These are phyloP conservation scores for Spisula subtruncata DNA, from an alignment of 2,888 invertebrate genomes.

Conservation along the genomic window DNA sequence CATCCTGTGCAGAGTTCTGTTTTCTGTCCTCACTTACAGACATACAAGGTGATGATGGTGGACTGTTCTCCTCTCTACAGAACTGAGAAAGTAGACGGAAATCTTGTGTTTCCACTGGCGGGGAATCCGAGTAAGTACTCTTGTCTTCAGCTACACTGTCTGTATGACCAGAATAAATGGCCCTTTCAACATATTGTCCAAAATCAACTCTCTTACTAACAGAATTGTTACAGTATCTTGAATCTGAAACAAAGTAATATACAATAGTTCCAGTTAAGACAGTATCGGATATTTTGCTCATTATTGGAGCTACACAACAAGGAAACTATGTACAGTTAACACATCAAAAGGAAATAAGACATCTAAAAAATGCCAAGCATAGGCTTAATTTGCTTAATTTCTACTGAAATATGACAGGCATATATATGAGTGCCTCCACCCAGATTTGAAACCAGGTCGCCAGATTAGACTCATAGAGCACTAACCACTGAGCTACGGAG, in stretches of 20 bases:
- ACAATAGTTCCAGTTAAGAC: too few species aligned
- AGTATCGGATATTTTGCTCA: too few species aligned
- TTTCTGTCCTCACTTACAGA: not conserved
- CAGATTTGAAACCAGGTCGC: too few species aligned
- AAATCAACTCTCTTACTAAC: not conserved
- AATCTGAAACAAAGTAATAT: not conserved
- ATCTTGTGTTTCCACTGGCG: slow-evolving; percentile 67
- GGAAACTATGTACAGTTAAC: too few species aligned
- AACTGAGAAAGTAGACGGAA: slow-evolving; percentile 65
- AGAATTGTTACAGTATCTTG: not conserved
- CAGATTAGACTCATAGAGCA: too few species aligned
- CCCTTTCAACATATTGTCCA: not conserved
- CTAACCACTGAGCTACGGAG: too few species aligned
- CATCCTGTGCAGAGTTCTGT: not conserved
- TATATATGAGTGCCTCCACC: too few species aligned
- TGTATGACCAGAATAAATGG: not conserved
- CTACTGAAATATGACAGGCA: too few species aligned
- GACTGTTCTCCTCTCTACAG: not conserved
- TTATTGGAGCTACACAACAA: too few species aligned
- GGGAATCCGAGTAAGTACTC: slow-evolving; percentile 56
- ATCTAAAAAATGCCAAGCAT: too few species aligned
- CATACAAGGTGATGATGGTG: not conserved
- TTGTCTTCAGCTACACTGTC: not conserved
- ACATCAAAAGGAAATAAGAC: too few species aligned
- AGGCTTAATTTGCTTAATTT: too few species aligned